These are phyloP conservation scores for Rattus rattus DNA, from an alignment of 2,113 vertebrate species.

Conservation along the genomic window DNA sequence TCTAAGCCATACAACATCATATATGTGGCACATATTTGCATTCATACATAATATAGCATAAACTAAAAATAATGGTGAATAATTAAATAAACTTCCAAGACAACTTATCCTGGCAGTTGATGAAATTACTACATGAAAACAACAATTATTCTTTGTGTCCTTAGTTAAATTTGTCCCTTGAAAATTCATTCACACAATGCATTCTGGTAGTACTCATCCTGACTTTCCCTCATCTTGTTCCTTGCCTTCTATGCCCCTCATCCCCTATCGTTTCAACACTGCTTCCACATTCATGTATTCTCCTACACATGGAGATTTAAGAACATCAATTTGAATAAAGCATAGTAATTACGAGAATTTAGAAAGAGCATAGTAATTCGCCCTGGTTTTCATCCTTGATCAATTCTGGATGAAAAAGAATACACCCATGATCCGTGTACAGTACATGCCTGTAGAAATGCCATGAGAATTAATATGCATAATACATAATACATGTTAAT, in stretches of 20 bases:
- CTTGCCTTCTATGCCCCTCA: no score
- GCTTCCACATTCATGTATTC: not conserved
- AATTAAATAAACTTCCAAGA: constrained; percentile 10
- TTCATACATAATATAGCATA: not conserved
- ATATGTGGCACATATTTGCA: not conserved
- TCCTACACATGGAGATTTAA: not conserved
- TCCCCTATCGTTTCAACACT: not conserved
- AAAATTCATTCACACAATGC: not conserved
- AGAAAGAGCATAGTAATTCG: not conserved
- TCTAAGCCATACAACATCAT: not conserved
- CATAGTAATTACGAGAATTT: not conserved
- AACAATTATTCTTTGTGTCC: not conserved
- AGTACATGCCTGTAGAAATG: not conserved
- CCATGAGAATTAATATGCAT: not conserved
- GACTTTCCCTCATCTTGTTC: not conserved
- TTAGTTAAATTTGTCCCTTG: not conserved
- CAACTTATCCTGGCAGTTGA: not conserved
- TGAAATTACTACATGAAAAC: not conserved
- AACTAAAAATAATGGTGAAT: not conserved
- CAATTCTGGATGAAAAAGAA: not conserved
- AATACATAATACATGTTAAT: not conserved
- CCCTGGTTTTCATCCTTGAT: not conserved
- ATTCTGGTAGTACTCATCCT: not conserved
- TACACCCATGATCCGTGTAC: not conserved
- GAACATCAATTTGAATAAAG: not conserved